phyloP scores from a whole-genome alignment of 2,888 invertebrate genomes.

The Drosophila nigricruria region DNA sequence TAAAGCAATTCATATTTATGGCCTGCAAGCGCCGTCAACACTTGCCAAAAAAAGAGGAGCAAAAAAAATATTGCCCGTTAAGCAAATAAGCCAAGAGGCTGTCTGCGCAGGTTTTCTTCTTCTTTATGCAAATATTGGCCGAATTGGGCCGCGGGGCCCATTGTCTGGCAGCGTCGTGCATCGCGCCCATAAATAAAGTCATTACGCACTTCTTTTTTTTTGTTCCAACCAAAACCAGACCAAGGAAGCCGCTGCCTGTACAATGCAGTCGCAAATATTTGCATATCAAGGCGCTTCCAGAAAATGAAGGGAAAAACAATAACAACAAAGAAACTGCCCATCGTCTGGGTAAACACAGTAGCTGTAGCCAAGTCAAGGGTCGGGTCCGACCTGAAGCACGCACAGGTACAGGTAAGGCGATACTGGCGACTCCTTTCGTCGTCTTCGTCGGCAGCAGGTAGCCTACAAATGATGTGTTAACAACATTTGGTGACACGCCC shows the following conservation, averaged over 20 bases:
- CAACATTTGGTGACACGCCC: conserved; percentile 67
- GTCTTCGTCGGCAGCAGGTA: conserved; percentile 27
- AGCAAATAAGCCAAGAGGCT: conserved; percentile 34
- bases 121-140: conserved; percentile 60
- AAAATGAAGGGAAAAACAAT: conserved; percentile 1
- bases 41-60: conserved; percentile 26
- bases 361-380: conserved; percentile 15
- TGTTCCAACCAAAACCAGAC: background rate
- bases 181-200: conserved; percentile 73
- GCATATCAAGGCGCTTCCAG: conserved; percentile 59
- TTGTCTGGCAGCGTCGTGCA: conserved; percentile 48
- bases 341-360: conserved; percentile 55
- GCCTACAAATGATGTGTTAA: conserved; percentile 79
- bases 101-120: background rate
- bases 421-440: conserved; percentile 35
- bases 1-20: conserved; percentile 67
- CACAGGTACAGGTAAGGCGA: conserved; percentile 64
- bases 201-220: conserved; percentile 66
- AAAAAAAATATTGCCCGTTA: background rate
- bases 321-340: conserved; percentile 10
- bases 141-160: conserved; percentile 46
- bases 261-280: conserved; percentile 67
- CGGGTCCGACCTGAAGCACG: conserved; percentile 14
- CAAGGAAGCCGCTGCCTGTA: conserved; percentile 10
- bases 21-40: conserved; percentile 58